Evolutionary conservation across 35 echinoderm and acorn worm species (phyloP).

Genomic region (Anneissia japonica): DNA sequence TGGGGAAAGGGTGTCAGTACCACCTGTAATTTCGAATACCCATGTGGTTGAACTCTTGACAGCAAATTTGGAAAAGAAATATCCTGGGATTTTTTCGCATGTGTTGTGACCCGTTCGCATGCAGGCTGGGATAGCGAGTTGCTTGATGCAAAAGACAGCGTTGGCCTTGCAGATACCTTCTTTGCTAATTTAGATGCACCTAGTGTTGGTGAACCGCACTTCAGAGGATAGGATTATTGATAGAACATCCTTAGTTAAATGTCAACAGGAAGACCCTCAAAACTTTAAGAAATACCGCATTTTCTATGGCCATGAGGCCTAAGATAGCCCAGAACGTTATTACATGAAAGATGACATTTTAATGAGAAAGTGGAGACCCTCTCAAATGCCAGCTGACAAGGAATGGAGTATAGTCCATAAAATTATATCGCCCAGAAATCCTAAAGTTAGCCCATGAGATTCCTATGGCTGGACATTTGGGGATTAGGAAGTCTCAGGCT

Average conservation of each 20-base stretch:
- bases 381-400: conserved; percentile 23
- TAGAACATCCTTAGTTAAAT: background rate
- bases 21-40: too few species aligned
- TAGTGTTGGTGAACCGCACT: too few species aligned
- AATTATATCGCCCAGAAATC: conserved; percentile 22
- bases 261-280: background rate
- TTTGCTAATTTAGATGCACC: too few species aligned
- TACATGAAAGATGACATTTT: conserved; percentile 35
- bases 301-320: conserved; percentile 10
- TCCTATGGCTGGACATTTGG: conserved; percentile 9
- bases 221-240: background rate
- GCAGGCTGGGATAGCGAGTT: too few species aligned
- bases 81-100: too few species aligned
- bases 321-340: conserved; percentile 22
- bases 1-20: too few species aligned
- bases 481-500: conserved; percentile 32
- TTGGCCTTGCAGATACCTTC: too few species aligned
- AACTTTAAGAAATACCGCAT: background rate
- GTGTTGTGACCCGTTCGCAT: too few species aligned
- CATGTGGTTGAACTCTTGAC: too few species aligned
- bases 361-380: conserved; percentile 68
- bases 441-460: conserved; percentile 5
- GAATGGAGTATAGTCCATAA: conserved; percentile 36
- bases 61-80: too few species aligned
- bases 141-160: too few species aligned